phyloP scores from a whole-genome alignment of 2,888 invertebrate genomes.

The Cataglyphis livida region DNA sequence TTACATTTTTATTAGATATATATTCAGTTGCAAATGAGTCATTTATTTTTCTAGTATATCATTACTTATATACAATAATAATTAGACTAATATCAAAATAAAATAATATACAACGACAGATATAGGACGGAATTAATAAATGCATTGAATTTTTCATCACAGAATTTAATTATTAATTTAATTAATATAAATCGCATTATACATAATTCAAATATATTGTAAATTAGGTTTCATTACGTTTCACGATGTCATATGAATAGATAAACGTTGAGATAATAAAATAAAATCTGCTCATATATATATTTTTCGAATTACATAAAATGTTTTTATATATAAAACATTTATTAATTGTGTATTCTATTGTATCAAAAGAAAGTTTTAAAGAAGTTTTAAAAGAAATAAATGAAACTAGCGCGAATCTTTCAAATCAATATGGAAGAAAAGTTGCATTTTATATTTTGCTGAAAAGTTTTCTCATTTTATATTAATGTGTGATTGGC shows the following conservation, averaged over 20 bases:
- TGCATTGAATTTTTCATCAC: slow-evolving; percentile 20
- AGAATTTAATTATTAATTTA: slow-evolving; percentile 40
- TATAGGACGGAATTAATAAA: slow-evolving; percentile 39
- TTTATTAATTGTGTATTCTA: background rate
- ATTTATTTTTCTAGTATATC: background rate
- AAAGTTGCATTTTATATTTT: background rate
- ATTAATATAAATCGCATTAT: slow-evolving; percentile 45
- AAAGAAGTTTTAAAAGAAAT: background rate
- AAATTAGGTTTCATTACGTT: slow-evolving; percentile 36
- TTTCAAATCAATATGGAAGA: background rate
- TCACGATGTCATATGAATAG: slow-evolving; percentile 17
- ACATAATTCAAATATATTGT: slow-evolving; percentile 43
- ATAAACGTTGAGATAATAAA: slow-evolving; percentile 11
- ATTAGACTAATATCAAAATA: background rate
- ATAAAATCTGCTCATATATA: slow-evolving; percentile 5
- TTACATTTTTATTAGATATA: background rate
- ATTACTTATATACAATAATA: slow-evolving; percentile 8
- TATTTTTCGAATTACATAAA: background rate
- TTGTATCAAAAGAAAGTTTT: background rate
- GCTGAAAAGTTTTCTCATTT: background rate
- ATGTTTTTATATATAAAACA: background rate
- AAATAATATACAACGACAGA: slow-evolving; percentile 28
- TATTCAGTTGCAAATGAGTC: background rate
- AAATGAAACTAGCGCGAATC: background rate
- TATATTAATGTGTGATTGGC: background rate